A percentile compares a stretch with the other conserved stretches of the same genome.
Evolutionary conservation across 2,797 vertebrate species (phyloP).

Genomic region (Alfaro cultratus): DNA sequence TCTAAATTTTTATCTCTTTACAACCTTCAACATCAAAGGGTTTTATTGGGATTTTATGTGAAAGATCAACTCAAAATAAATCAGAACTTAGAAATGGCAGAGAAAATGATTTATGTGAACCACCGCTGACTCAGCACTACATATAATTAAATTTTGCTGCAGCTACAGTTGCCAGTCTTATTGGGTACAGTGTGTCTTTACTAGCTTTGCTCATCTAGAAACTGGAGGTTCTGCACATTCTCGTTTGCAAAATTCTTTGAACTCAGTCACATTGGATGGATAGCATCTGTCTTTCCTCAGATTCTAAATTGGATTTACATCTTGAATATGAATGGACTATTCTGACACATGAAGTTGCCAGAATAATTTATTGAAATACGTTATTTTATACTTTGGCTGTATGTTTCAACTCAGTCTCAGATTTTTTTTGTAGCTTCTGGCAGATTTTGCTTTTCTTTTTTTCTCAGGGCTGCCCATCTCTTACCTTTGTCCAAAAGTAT

Average conservation of each 20-base stretch:
- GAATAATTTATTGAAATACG: background rate
- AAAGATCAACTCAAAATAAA: background rate
- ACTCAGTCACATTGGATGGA: background rate
- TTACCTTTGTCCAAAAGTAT: background rate
- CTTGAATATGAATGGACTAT: background rate
- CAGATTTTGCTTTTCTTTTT: too few relatives aligned
- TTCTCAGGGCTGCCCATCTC: too few relatives aligned
- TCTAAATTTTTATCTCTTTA: background rate
- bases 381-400: background rate
- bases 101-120: background rate
- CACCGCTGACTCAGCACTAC: background rate
- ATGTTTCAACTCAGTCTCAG: background rate
- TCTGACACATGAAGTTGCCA: background rate
- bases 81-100: background rate
- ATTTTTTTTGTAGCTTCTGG: background rate
- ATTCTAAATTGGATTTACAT: background rate
- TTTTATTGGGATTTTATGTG: background rate
- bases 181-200: background rate
- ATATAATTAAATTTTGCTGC: background rate
- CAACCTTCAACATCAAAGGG: background rate
- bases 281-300: background rate
- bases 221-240: background rate
- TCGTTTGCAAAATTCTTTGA: background rate
- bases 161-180: background rate
- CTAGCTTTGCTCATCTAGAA: background rate